Base-by-base conservation (phyloP, 1,140 invertebrate genomes). In the Piezodorus guildinii region DNA sequence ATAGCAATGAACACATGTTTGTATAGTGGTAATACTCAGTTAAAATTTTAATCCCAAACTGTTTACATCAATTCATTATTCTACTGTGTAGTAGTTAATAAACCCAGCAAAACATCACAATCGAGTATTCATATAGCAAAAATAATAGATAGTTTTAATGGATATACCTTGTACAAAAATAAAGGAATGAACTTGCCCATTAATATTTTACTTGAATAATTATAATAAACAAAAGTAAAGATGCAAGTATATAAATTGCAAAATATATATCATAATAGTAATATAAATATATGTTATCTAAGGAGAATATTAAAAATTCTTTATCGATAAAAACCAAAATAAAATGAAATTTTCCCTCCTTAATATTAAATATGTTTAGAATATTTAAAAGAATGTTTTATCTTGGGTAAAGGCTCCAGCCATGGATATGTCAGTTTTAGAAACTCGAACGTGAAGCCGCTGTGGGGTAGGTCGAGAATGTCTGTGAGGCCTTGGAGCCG, bases 341-440 rank as follows among this genome's bases (percentile, higher is more conserved):
- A 39, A 39, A 6, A 39, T 39, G 34, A 39, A 1, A 4, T 19
- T 52, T 21, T 9, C 49, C 49, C 49, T 21, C 17, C 23, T 52
- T 16, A 52, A 52, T 10, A 52, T 4, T 8, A 52, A 52, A 2
- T 21, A 21, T 16, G 23, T 21, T 52, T 3, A 27, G 30, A 58
- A n/a, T 39, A 30, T 30, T 65, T 56, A 65, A 23, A 62, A 62
- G 51, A 68, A 68, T 46, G 64, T 67, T 23, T 65, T 68, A 44
- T 68, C 68, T 62, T 68, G 68, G 17, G 65, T 62, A 34, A 66
- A 68, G n/a, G 63, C 62, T 27, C 65, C 64, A n/a, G 68, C 68
- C 68, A 68, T 68, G 14, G 51, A 30, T 30, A 68, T 63, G 16
- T 63, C 68, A 56, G 65, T 45, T 58, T 64, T 65, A 10, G 61